Base-by-base conservation (phyloP, 2,888 invertebrate genomes). In the Conistra vaccinii region DNA sequence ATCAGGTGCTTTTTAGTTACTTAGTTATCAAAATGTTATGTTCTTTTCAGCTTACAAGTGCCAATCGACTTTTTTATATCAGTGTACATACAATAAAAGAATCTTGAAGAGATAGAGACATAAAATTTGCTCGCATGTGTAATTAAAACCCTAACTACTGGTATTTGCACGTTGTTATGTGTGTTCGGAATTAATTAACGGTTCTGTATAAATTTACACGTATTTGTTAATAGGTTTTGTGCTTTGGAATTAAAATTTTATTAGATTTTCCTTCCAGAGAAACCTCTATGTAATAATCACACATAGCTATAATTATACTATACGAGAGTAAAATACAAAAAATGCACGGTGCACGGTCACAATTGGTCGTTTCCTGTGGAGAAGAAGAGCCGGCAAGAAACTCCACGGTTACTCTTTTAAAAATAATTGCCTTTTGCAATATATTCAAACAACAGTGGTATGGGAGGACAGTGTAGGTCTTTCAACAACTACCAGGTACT, bases 21-120 rank as follows among this genome's bases (percentile, higher is more conserved):
- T 14, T 17, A 17, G 23, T 9, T 48, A 55, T 75, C 48, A n/a
- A 20, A 20, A 48, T 23, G 2, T 7, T 48, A 20, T 48, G 48
- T 20, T 48, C 7, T 48, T 48, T 48, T 48, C 2, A 48, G 45
- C 45, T 45, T 45, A 6, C 20, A 48, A 48, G 20, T 48, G 48
- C 20, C 20, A 7, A 48, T 48, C 7, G 7, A 48, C 6, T 7
- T 65, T 35, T 79, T 55, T 7, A 29, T 45, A 58, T 6, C 12
- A 65, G 12, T 73, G 72, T 70, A 70, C 67, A 35, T 39, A 57
- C 17, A 48, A 35, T 42, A 58, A 20, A 66, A 23, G 51, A 35
- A 60, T 66, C 39, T 66, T 6, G 35, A 39, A 69, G 3, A 51
- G 58, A 86, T 87, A 80, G 77, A 87, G 85, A 85, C 86, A 86